These are phyloP conservation scores for Platorchestia sp. DNA, from an alignment of 1,140 invertebrate genomes.

Conservation along the genomic window DNA sequence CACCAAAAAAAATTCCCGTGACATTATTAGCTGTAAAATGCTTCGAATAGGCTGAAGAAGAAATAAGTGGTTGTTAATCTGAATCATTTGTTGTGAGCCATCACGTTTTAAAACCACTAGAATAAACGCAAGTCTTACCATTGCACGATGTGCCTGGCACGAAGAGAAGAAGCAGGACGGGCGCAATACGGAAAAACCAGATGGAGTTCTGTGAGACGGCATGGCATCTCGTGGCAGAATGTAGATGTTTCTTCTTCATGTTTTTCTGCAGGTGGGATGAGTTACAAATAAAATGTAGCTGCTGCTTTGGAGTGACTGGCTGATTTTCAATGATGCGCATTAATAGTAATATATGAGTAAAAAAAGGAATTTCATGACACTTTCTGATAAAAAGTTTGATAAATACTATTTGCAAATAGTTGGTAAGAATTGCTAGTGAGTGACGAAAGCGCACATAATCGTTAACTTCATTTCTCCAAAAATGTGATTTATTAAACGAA, in stretches of 20 bases:
- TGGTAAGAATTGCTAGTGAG: too few relatives aligned
- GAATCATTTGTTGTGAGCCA: not conserved
- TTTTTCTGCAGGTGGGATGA: not conserved
- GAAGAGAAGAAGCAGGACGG: not conserved
- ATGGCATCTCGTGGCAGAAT: not conserved
- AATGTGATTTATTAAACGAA: too few relatives aligned
- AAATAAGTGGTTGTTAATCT: not conserved
- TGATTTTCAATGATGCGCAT: too few relatives aligned
- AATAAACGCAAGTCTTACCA: not conserved
- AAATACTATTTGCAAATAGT: too few relatives aligned
- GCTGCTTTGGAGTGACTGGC: too few relatives aligned
- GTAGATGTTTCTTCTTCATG: not conserved
- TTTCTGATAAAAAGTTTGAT: too few relatives aligned
- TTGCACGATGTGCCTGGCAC: not conserved
- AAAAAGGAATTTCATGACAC: too few relatives aligned
- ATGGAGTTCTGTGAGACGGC: not conserved
- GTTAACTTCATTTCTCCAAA: too few relatives aligned
- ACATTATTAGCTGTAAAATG: not conserved
- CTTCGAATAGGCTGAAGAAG: not conserved
- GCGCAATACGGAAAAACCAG: not conserved
- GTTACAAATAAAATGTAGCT: too few relatives aligned
- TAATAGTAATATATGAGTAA: too few relatives aligned
- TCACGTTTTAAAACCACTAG: not conserved
- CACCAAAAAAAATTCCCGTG: not conserved
- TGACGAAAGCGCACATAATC: too few relatives aligned